A percentile compares a stretch with the other conserved stretches of the same genome.
Conservation (phyloP, 64 coral and sea anemone species). For the Montipora efflorescens region DNA sequence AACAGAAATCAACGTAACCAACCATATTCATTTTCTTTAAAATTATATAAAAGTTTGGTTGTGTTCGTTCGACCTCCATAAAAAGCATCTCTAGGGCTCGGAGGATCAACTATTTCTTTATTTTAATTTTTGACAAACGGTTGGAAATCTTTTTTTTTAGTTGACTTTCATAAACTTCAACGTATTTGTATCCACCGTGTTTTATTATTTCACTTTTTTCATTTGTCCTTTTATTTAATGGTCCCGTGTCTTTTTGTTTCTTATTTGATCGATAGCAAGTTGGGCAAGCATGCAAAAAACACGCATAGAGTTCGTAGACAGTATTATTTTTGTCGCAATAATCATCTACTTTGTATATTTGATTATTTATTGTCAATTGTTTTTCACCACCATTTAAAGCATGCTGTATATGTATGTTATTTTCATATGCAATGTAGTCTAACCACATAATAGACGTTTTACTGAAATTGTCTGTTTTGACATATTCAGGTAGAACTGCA, state of each 20-base stretch:
- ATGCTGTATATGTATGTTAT: too few relatives aligned
- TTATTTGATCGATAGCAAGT: conserved; percentile 12
- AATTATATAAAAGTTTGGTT: conserved; percentile 16
- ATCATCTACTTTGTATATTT: too few relatives aligned
- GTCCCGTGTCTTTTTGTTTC: conserved; percentile 9
- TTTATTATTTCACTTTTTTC: neutral
- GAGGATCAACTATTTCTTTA: neutral
- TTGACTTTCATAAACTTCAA: neutral
- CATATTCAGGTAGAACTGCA: too few relatives aligned
- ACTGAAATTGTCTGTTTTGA: too few relatives aligned
- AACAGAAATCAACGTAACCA: neutral
- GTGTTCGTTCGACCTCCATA: neutral
- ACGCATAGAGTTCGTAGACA: neutral
- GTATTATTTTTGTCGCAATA: neutral
- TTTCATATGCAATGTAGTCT: too few relatives aligned
- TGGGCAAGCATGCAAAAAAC: neutral
- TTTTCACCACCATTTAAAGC: too few relatives aligned
- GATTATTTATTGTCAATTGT: too few relatives aligned
- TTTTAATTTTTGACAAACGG: neutral
- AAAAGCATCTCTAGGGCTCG: neutral
- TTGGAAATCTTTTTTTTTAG: conserved; percentile 26
- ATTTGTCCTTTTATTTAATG: conserved; percentile 11
- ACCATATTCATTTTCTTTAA: conserved; percentile 32
- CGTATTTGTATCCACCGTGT: neutral
- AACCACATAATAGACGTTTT: too few relatives aligned